phyloP scores from a whole-genome alignment of 2,888 invertebrate species.

The Aphodius granarius region DNA sequence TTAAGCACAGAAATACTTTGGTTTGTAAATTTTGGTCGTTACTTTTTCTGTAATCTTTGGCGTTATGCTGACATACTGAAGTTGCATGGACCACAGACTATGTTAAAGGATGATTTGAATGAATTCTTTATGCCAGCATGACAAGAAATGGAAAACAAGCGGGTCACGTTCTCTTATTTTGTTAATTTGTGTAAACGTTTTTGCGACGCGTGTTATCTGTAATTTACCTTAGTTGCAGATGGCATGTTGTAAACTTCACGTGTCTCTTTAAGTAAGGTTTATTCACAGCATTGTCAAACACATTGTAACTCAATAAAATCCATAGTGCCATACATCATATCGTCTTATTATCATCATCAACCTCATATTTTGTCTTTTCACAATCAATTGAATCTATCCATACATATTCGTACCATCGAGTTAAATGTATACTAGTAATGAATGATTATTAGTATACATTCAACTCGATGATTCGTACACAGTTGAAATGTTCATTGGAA shows the following conservation, averaged over 20 bases:
- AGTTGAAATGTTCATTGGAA: no score
- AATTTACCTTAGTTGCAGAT: constrained; percentile 3
- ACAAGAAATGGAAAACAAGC: background rate
- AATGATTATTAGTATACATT: no score
- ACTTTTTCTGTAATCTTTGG: background rate
- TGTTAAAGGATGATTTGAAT: background rate
- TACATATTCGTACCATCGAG: background rate
- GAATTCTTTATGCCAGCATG: background rate
- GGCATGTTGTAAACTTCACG: constrained; percentile 12
- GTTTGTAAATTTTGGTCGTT: background rate
- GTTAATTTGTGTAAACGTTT: constrained; percentile 13
- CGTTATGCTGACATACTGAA: background rate
- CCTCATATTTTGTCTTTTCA: constrained; percentile 24
- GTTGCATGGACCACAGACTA: background rate
- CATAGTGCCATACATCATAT: constrained; percentile 55
- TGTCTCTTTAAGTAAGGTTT: constrained; percentile 38
- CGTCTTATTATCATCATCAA: constrained; percentile 28
- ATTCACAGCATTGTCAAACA: constrained; percentile 53
- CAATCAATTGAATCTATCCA: background rate
- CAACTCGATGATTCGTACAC: no score
- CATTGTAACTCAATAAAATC: constrained; percentile 55
- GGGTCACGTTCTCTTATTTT: background rate
- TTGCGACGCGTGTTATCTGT: constrained; percentile 21
- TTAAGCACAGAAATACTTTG: constrained; percentile 19
- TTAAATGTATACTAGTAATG: no score